These are phyloP conservation scores for Sycobia sp. DNA, from an alignment of 1,140 invertebrate species.

Conservation along the genomic window DNA sequence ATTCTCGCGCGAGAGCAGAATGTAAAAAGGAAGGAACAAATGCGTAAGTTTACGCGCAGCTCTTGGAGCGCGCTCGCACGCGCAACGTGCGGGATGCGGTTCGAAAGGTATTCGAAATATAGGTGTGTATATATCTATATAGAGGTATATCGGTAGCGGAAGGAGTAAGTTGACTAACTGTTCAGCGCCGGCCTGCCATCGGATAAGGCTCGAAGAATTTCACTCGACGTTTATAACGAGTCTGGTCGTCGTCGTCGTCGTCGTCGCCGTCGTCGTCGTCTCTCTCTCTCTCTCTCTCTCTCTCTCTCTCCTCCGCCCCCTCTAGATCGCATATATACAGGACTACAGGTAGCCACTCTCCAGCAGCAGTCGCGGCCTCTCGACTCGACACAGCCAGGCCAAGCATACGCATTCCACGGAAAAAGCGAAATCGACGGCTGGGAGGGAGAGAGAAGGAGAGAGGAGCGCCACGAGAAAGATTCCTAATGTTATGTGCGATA, in stretches of 20 bases:
- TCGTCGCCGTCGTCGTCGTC: not conserved
- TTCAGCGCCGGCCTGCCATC: slow-evolving; percentile 9
- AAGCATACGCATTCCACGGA: not conserved
- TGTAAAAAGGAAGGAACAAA: no score
- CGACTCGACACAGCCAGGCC: no score
- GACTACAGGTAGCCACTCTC: not conserved
- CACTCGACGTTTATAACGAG: slow-evolving; percentile 24
- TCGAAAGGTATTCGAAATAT: slow-evolving; percentile 8
- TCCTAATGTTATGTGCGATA: no score
- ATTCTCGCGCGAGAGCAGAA: no score
- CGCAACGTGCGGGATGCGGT: not conserved
- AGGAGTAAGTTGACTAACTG: slow-evolving; percentile 27
- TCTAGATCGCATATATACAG: not conserved
- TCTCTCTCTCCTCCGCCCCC: not conserved
- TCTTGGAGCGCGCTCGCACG: no score
- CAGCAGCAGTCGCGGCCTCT: not conserved
- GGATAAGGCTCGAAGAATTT: slow-evolving; percentile 31
- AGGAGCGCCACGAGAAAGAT: no score
- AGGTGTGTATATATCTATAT: no score
- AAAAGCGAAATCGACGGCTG: slow-evolving; percentile 2
- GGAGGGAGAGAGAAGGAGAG: not conserved
- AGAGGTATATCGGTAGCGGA: no score
- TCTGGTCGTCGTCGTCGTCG: not conserved
- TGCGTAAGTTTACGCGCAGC: no score
- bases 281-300: not conserved